These are phyloP conservation scores for Acrobasis repandana DNA, from an alignment of 2,888 invertebrate genomes.

Conservation along the genomic window DNA sequence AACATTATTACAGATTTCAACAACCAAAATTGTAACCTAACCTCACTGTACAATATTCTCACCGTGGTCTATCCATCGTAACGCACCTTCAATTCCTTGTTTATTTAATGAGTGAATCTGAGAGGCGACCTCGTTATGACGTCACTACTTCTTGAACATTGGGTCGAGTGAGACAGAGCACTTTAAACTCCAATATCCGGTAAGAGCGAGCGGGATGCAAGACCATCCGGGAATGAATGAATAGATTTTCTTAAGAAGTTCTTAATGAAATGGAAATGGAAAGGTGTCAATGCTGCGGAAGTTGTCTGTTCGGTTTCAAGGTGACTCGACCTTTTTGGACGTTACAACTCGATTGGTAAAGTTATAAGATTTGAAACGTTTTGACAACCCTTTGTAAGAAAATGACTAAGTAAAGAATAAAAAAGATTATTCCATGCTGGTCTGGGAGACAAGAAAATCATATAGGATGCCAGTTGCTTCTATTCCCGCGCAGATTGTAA, in stretches of 20 bases:
- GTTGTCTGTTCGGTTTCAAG: conserved; percentile 45
- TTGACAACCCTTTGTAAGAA: too few species aligned
- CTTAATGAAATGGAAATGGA: conserved; percentile 65
- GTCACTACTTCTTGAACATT: conserved; percentile 66
- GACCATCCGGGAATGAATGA: conserved; percentile 65
- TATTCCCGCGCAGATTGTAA: too few species aligned
- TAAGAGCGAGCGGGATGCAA: conserved; percentile 46
- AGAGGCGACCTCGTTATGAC: conserved; percentile 78
- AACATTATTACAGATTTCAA: too few species aligned
- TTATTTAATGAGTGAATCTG: conserved; percentile 80
- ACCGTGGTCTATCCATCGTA: conserved; percentile 35
- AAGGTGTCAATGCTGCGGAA: conserved; percentile 47
- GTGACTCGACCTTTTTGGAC: conserved; percentile 28
- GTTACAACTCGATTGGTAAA: conserved; percentile 3
- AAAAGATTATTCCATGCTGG: too few species aligned
- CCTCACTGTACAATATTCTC: neutral
- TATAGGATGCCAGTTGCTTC: too few species aligned
- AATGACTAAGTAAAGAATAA: too few species aligned
- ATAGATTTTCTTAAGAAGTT: conserved; percentile 66
- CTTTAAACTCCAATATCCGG: conserved; percentile 32
- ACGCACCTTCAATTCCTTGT: conserved; percentile 61
- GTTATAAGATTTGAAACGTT: neutral
- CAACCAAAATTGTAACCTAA: too few species aligned
- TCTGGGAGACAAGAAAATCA: too few species aligned
- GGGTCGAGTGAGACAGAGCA: conserved; percentile 50